Base-by-base conservation (phyloP, 2,797 vertebrate species). In the Propithecus deckenii region DNA sequence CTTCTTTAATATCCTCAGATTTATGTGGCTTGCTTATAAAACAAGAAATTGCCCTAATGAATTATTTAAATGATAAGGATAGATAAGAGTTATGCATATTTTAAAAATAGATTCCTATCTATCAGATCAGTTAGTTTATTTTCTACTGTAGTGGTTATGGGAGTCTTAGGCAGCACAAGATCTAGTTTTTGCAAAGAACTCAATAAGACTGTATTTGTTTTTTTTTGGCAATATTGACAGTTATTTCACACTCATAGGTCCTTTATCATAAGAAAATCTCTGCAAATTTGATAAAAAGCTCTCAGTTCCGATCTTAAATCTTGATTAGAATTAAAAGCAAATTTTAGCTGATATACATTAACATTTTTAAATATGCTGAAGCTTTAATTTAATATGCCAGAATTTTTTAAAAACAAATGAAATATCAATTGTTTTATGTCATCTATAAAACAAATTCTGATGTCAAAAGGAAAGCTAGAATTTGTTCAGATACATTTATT, bases 321-420 rank as follows among this genome's bases (percentile, higher is more conserved):
- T 94, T 94, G 57, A 69, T 91, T 72, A 95, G 88, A 96, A 94
- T 50, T 89, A 59, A 87, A 95, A 95, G 41, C 80, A 94, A 86
- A 79, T 86, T 61, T 91, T 74, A 22, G 13, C 23, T 91, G 76
- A 80, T 80, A 59, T 6, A 57, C 4, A 83, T 79, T 95, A 75
- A 52, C 46, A 32, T 80, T 20, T 88, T 81, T 96, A 83, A 94
- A 72, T 91, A n/a, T 95, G 55, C 52, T 94, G 4, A 90, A 89
- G 69, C 91, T 86, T 97, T 96, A 59, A 52, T 86, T 89, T 95
- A 84, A 88, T 75, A 52, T 28, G 52, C 38, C 43, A 90, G 63
- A 48, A 89, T 74, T 96, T 86, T 85, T 81, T 5, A 1, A 87
- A 96, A 95, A 67, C 52, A 94, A 86, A 50, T 79, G 63, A 93